Evolutionary conservation across 2,797 vertebrate genomes (phyloP), one percentile per base, ranked within the genome.

Genomic region (Phrynocephalus vlangalii): DNA sequence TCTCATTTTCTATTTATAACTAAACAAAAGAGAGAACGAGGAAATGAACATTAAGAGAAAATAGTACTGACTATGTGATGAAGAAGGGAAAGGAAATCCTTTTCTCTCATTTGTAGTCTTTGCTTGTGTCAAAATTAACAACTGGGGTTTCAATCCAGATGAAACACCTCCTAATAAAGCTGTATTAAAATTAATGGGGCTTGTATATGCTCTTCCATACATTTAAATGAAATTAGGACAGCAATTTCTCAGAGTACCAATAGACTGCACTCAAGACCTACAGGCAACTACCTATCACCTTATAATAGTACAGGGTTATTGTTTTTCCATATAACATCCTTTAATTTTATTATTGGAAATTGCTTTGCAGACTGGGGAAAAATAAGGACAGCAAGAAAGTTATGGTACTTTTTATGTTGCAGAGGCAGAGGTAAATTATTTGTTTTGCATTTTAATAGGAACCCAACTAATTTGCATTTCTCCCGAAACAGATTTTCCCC

Each of bases 361-460:
- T 30, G 56, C 7, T 89, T 84, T 91, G 44, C 33, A 68, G 11
- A 70, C 86, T 50, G 33, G 83, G 13, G 28, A 6, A 15, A 30
- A 52, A 72, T 13, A 28, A 79, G 3, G 18, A 13, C 22, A 22
- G 9, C 52, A 52, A 88, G 79, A 82, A 71, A 60, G 24, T 1
- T 67, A 3, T 70, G 8, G 5, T 44, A 86, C 38, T 75, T 67
- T 89, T 0, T 3, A 38, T 73, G 30, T 66, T 63, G 38, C 30
- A 33, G 16, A 18, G 5, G 52, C 20, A 30, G 44, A 3, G 6
- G 7, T 22, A 16, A 56, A n/a, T 79, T 15, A 26, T 56, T 79
- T 56, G 77, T 13, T 18, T 79, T 18, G 15, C 50, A 56, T 56
- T 66, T 80, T 33, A 80, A 22, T 24, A 38, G 22, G 20, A 38